A percentile compares a stretch with the other conserved stretches of the same genome.
These are phyloP conservation scores for Lytechinus pictus DNA, from an alignment of 35 echinoderm and acorn worm species.

Conservation along the genomic window DNA sequence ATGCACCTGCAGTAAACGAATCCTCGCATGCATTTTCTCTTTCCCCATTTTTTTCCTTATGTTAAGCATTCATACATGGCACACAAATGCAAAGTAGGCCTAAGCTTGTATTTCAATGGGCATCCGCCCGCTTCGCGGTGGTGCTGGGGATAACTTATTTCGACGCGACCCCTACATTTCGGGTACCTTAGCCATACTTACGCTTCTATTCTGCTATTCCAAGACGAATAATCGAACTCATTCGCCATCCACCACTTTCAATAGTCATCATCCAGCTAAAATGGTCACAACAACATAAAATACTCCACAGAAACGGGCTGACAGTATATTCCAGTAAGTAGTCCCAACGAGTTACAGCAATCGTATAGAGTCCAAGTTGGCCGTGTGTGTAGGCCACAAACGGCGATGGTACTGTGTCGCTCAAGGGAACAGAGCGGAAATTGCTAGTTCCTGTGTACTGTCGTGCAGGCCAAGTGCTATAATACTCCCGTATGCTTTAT, in stretches of 20 bases:
- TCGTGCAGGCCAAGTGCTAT: slow-evolving; percentile 52
- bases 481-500: slow-evolving; percentile 57
- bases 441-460: slow-evolving; percentile 50
- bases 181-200: background rate
- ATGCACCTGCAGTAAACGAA: slow-evolving; percentile 8
- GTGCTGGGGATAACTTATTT: background rate
- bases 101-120: slow-evolving; percentile 11
- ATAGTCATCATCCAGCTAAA: background rate
- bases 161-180: background rate
- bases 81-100: background rate
- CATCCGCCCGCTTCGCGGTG: background rate
- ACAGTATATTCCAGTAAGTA: slow-evolving; percentile 21
- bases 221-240: slow-evolving; percentile 35
- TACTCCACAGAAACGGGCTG: slow-evolving; percentile 10
- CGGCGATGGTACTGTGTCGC: background rate
- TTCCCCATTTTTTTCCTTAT: background rate
- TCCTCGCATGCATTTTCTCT: background rate
- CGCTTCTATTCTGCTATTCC: slow-evolving; percentile 53
- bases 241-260: slow-evolving; percentile 29
- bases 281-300: background rate
- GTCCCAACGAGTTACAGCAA: background rate
- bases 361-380: background rate
- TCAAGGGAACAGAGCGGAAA: slow-evolving; percentile 51
- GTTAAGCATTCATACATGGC: background rate
- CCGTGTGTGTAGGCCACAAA: background rate